phyloP scores from a whole-genome alignment of 1,140 invertebrate genomes.

The Dendrolimus punctatus region DNA sequence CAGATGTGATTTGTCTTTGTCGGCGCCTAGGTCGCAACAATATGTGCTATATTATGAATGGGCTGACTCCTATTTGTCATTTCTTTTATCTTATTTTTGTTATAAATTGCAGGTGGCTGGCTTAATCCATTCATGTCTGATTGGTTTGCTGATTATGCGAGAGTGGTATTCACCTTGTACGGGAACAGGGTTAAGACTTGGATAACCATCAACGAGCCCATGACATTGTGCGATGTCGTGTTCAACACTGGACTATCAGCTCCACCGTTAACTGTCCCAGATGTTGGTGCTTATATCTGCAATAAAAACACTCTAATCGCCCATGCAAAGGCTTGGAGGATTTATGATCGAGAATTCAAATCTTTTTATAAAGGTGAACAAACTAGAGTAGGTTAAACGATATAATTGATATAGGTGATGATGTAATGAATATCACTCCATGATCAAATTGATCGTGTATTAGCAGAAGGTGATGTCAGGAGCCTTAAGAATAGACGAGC shows the following conservation, averaged over 20 bases:
- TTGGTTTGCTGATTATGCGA: constrained; percentile 74
- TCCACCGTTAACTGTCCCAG: constrained; percentile 50
- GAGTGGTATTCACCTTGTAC: constrained; percentile 71
- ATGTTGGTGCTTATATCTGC: constrained; percentile 62
- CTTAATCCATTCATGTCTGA: constrained; percentile 73
- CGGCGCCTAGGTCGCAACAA: no score
- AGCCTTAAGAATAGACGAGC: no score
- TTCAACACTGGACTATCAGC: constrained; percentile 65
- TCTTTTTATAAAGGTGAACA: constrained; percentile 31
- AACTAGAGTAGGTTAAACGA: not conserved
- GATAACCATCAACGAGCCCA: constrained; percentile 80
- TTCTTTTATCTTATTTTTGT: not conserved
- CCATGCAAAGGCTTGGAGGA: constrained; percentile 72
- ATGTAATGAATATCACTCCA: no score
- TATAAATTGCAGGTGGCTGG: constrained; percentile 59
- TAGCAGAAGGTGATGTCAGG: no score
- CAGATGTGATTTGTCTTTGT: no score
- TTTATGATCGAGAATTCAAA: constrained; percentile 62
- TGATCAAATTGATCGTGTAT: no score
- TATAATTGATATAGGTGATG: no score
- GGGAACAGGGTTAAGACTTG: constrained; percentile 75
- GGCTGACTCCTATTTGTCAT: not conserved
- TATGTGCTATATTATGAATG: not conserved
- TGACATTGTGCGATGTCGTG: constrained; percentile 66
- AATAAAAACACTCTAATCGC: constrained; percentile 70